Percentiles rank a stretch among this genome's conserved stretches.
Evolutionary conservation across 2,797 vertebrate species (phyloP).

Genomic region (Gila robusta): DNA sequence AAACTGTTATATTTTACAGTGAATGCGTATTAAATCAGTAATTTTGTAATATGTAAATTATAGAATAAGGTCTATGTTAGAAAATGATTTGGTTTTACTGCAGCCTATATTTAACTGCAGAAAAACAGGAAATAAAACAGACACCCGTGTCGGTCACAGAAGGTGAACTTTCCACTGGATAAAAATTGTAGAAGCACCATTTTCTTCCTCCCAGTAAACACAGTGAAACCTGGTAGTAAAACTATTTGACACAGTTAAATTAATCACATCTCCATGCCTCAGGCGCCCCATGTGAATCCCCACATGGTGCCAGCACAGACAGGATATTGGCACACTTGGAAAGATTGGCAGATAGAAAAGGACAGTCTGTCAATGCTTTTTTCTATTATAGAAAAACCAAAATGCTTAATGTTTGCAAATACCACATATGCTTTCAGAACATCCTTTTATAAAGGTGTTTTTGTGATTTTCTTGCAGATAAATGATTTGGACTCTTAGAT

Average conservation of each 20-base stretch:
- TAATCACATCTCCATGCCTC: constrained; percentile 65
- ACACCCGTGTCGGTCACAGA: constrained; percentile 31
- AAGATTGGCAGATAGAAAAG: constrained; percentile 47
- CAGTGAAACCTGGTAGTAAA: constrained; percentile 40
- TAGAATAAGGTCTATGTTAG: not conserved
- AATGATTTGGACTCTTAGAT: constrained; percentile 31
- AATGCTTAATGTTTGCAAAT: not conserved
- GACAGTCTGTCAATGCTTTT: constrained; percentile 47
- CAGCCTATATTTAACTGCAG: not conserved
- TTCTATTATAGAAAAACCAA: constrained; percentile 15
- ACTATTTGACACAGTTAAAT: constrained; percentile 54
- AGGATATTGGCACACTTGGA: constrained; percentile 68
- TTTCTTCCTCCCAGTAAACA: constrained; percentile 41
- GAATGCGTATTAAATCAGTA: not conserved
- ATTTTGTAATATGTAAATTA: not conserved
- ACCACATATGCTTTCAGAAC: not conserved
- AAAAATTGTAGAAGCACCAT: constrained; percentile 24
- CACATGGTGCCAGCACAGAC: constrained; percentile 67
- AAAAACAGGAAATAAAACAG: not conserved
- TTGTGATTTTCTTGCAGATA: constrained; percentile 18
- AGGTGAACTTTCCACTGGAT: constrained; percentile 26
- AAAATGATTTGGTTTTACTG: not conserved
- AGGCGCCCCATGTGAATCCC: constrained; percentile 73
- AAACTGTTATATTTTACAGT: too few relatives aligned
- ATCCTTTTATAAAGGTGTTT: constrained; percentile 9